phyloP scores from a whole-genome alignment of 2,113 vertebrate species.

The Hipposideros armiger region DNA sequence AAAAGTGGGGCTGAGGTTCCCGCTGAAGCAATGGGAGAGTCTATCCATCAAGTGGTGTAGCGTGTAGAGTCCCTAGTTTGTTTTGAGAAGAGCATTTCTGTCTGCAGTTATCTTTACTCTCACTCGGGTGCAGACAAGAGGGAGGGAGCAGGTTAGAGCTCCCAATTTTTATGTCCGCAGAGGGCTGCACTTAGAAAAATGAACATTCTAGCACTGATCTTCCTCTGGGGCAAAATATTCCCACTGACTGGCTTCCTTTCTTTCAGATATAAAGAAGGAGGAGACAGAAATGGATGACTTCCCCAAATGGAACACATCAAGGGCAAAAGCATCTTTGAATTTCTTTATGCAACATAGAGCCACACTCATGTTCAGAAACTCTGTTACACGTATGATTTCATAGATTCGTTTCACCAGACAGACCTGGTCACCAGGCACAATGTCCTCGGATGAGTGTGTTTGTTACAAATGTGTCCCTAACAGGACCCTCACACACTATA shows the following conservation, averaged over 20 bases:
- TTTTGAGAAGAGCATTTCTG: neutral
- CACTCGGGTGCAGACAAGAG: neutral
- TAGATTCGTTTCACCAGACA: fast-evolving
- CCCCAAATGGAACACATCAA: neutral
- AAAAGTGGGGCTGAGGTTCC: neutral
- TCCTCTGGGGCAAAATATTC: neutral
- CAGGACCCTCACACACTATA: too few species aligned
- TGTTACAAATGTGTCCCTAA: neutral
- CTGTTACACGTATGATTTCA: neutral
- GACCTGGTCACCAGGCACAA: neutral
- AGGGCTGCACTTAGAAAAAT: neutral
- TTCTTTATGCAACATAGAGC: neutral
- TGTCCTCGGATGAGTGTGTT: neutral
- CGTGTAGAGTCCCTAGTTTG: neutral
- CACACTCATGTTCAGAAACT: neutral
- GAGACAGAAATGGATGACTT: neutral
- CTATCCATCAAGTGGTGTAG: neutral
- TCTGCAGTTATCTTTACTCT: neutral
- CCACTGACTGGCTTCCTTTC: neutral
- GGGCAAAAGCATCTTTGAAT: neutral
- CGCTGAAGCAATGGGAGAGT: neutral
- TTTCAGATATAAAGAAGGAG: neutral
- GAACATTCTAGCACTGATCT: neutral
- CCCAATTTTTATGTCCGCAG: neutral
- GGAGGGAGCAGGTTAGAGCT: neutral